Base-by-base conservation (phyloP, 1,140 invertebrate genomes). In the Eumaeus atala region DNA sequence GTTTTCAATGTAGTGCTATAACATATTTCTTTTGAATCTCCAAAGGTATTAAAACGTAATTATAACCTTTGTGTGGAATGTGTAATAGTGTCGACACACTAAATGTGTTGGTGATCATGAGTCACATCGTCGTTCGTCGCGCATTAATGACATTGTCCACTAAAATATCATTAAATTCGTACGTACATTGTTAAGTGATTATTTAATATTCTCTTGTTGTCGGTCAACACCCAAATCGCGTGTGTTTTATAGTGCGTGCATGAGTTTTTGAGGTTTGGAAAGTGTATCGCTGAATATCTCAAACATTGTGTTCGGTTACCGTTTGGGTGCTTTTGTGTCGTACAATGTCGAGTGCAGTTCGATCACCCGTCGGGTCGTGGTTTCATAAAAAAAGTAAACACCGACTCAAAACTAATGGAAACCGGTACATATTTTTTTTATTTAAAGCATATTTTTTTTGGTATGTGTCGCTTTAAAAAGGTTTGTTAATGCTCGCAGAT, bases 101-200 rank as follows among this genome's bases (percentile, higher is more conserved):
- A 55, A 28, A 47, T 40, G 12, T 51, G n/a, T 61, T 50, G 66
- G 58, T 70, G 65, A 70, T 75, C 70, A 66, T 84, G 82, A 85
- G 66, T 85, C 82, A 85, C 66, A 61, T 64, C 73, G 77, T 74
- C 72, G 65, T 62, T 66, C 14, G 40, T 44, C 40, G 40, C 75
- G 75, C 76, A 74, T 84, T 82, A 85, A 74, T 77, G 66, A 75
- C 73, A 71, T 73, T 80, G 80, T 82, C 70, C 70, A 67, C 75
- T 81, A 72, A 83, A 86, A 79, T 84, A 74, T 83, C 75, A 83
- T 86, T 84, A 80, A 73, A 72, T 72, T 74, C 77, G 77, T 77
- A 75, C 77, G 77, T 74, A 73, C n/a, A n/a, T 69, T 77, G 77
- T 83, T 79, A 79, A 85, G 74, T 83, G 82, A 82, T 80, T 83